These are phyloP conservation scores for Grallaria varia DNA, from an alignment of 2,113 vertebrate genomes.

Conservation along the genomic window DNA sequence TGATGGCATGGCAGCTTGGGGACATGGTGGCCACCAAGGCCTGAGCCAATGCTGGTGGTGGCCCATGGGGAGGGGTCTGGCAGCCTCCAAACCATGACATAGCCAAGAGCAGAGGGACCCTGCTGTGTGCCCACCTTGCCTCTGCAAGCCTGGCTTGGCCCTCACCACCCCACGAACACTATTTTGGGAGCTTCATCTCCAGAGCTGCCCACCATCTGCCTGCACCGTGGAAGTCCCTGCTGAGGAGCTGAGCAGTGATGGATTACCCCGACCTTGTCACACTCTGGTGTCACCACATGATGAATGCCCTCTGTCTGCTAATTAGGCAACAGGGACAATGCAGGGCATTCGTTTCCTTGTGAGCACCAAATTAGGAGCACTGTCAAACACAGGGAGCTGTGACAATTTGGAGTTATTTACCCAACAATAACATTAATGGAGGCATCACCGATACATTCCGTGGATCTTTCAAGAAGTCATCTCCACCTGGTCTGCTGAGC, in stretches of 20 bases:
- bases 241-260: not conserved
- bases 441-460: not conserved
- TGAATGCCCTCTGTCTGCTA: constrained; percentile 41
- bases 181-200: accelerated
- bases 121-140: accelerated
- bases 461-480: not conserved
- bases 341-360: not conserved
- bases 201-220: accelerated
- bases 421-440: not conserved
- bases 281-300: not conserved
- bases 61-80: accelerated
- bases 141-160: accelerated
- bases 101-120: too few relatives aligned
- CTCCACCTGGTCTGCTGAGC: not conserved
- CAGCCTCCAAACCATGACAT: accelerated
- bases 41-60: not conserved
- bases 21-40: accelerated
- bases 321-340: not conserved
- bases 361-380: constrained; percentile 1
- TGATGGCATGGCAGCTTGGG: accelerated
- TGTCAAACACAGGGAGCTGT: not conserved
- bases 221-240: accelerated
- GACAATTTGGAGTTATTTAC: constrained; percentile 10
- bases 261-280: not conserved
- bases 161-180: accelerated